Evolutionary conservation across 2,888 invertebrate genomes (phyloP).

Genomic region (Lycocerus yunnanus): DNA sequence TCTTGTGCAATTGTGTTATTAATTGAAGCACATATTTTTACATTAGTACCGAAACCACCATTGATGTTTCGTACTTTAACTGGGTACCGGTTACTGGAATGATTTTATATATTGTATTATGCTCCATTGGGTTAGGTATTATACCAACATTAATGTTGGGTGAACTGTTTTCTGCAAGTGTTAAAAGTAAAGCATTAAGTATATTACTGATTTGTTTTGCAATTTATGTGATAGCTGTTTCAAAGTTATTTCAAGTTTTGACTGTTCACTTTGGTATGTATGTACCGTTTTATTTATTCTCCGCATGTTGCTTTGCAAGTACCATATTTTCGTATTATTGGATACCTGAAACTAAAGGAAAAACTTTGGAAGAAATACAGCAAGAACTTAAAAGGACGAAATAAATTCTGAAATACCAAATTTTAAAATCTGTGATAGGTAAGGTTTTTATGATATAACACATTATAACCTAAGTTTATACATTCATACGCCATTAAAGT

Average conservation of each 20-base stretch:
- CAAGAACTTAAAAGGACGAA: slow-evolving; percentile 31
- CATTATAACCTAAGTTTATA: no score
- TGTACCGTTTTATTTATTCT: slow-evolving; percentile 44
- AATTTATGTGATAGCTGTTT: slow-evolving; percentile 35
- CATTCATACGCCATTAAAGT: no score
- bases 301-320: slow-evolving; percentile 37
- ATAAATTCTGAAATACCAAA: background rate
- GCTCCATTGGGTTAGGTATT: slow-evolving; percentile 38
- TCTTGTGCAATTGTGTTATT: slow-evolving; percentile 38
- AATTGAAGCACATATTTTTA: slow-evolving; percentile 43
- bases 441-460: no score
- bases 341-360: slow-evolving; percentile 47
- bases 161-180: slow-evolving; percentile 40
- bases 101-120: slow-evolving; percentile 36
- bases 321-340: slow-evolving; percentile 42
- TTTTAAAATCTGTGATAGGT: background rate
- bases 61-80: slow-evolving; percentile 29
- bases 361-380: slow-evolving; percentile 43
- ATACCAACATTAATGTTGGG: slow-evolving; percentile 39
- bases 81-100: slow-evolving; percentile 37
- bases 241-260: slow-evolving; percentile 44
- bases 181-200: slow-evolving; percentile 42
- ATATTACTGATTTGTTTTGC: slow-evolving; percentile 39
- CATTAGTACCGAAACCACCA: slow-evolving; percentile 30
- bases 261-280: slow-evolving; percentile 41